Evolutionary conservation across 2,797 vertebrate species (phyloP), one percentile per base, ranked within the genome.

Genomic region (Etheostoma nigrum): DNA sequence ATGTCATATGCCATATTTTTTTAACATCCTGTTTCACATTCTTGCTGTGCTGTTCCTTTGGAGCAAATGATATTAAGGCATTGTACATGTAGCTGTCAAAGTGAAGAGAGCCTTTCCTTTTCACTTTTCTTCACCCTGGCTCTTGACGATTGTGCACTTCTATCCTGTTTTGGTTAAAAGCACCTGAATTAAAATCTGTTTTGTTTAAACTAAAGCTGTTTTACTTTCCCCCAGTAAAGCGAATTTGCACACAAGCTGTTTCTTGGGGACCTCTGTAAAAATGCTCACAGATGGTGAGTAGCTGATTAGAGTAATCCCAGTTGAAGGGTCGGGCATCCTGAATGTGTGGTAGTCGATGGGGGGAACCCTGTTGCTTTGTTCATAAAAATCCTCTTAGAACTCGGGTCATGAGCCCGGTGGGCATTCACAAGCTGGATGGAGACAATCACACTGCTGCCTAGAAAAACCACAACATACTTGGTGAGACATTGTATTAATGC

Each of bases 351-450:
- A 40, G 79, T 74, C 40, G 11, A 69, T 40, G 15, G 72, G 70
- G 74, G 68, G 67, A 63, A 67, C 74, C 76, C 62, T 84, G 82
- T 82, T 79, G 70, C 72, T 84, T 88, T 77, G 74, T 72, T 81
- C 36, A 40, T 12, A 76, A 83, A 88, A 92, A 95, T 92, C 92
- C 91, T 92, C 90, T 94, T 93, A 93, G 68, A 78, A 54, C 36
- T 64, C 9, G 4, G 25, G 74, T 90, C 90, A 93, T 74, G 78
- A 59, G 58, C 63, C 27, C 33, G 30, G 61, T 72, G 36, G 64
- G 15, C 67, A 72, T 58, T 74, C 54, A 76, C 51, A 66, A 30
- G 16, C 72, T 68, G 58, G 71, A 72, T 67, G 15, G 64, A 82
- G 73, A 75, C 49, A 60, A 5, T 42, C 30, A 33, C 16, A 72